These are phyloP conservation scores for Palloptera scutellata DNA, from an alignment of 2,888 invertebrate species.

Conservation along the genomic window DNA sequence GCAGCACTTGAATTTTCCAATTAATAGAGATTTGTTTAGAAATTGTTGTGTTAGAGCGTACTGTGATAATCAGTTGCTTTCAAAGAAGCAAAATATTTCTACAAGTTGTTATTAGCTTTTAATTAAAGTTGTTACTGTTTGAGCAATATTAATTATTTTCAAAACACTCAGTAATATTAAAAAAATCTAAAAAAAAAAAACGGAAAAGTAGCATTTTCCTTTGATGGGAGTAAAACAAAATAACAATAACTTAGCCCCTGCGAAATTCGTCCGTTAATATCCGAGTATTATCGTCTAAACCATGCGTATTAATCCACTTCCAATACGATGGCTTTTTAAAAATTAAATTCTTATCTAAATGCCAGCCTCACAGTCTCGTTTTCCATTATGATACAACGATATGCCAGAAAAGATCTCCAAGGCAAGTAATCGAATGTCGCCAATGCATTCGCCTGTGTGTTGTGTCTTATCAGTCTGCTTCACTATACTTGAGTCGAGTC, in stretches of 20 bases:
- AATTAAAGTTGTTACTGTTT: constrained; percentile 10
- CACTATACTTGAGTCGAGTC: too few species aligned
- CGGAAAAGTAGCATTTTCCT: too few species aligned
- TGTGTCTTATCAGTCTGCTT: constrained; percentile 15
- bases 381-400: constrained; percentile 66
- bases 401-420: constrained; percentile 49
- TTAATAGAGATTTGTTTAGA: neutral
- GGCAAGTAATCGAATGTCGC: constrained; percentile 56
- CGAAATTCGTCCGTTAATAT: neutral
- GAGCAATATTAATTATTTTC: too few species aligned
- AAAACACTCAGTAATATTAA: too few species aligned
- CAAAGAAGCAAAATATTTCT: neutral
- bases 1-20: constrained; percentile 35
- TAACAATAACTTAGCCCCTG: neutral
- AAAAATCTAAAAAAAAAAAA: too few species aligned
- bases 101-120: constrained; percentile 22
- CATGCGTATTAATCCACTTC: constrained; percentile 19
- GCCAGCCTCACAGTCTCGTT: constrained; percentile 66
- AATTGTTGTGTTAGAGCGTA: neutral
- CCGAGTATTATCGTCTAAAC: neutral
- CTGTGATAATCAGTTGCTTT: neutral
- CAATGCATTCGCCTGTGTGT: constrained; percentile 48
- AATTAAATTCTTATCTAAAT: constrained; percentile 61
- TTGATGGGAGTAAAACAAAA: too few species aligned
- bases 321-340: constrained; percentile 30